A percentile compares a stretch with the other conserved stretches of the same genome.
Evolutionary conservation across 2,113 vertebrate genomes (phyloP).

Genomic region (Choloepus hoffmanni): DNA sequence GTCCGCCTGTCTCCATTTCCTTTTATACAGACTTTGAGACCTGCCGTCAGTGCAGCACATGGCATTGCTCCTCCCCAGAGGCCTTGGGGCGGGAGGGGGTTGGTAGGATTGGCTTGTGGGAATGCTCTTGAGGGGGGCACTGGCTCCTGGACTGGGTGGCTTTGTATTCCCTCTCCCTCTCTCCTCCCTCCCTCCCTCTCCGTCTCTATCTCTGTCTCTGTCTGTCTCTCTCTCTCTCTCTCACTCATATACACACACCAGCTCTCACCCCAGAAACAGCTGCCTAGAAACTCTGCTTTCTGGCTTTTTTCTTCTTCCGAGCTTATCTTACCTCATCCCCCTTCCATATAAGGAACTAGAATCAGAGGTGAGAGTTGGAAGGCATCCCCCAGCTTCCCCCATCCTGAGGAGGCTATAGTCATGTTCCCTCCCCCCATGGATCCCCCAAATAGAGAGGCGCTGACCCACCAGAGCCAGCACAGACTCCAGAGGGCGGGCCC

Average conservation of each 20-base stretch:
- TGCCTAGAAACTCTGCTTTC: conserved; percentile 85
- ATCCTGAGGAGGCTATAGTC: background rate
- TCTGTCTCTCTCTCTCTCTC: conserved; percentile 47
- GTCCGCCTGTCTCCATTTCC: conserved; percentile 88
- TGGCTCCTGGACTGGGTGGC: conserved; percentile 81
- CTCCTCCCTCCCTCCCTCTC: conserved; percentile 60
- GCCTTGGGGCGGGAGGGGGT: conserved; percentile 77
- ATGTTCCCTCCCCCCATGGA: background rate
- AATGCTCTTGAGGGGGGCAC: conserved; percentile 80
- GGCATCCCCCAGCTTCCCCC: conserved; percentile 25
- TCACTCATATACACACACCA: conserved; percentile 43
- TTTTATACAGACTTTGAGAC: conserved; percentile 89
- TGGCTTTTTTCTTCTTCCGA: conserved; percentile 81
- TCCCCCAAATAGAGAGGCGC: background rate
- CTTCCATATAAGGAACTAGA: conserved; percentile 79
- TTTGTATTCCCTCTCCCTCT: conserved; percentile 76
- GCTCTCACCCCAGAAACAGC: conserved; percentile 60
- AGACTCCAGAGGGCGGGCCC: conserved; percentile 37
- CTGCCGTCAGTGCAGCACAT: conserved; percentile 84
- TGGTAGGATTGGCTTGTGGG: conserved; percentile 76
- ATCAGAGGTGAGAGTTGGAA: conserved; percentile 8
- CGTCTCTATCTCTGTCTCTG: conserved; percentile 40
- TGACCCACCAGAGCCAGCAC: conserved; percentile 61
- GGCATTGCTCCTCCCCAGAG: conserved; percentile 80
- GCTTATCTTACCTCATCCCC: conserved; percentile 69